Percentiles rank a stretch among this genome's conserved stretches.
Evolutionary conservation across 2,113 vertebrate species (phyloP).

Genomic region (Dendrocopos noguchii): DNA sequence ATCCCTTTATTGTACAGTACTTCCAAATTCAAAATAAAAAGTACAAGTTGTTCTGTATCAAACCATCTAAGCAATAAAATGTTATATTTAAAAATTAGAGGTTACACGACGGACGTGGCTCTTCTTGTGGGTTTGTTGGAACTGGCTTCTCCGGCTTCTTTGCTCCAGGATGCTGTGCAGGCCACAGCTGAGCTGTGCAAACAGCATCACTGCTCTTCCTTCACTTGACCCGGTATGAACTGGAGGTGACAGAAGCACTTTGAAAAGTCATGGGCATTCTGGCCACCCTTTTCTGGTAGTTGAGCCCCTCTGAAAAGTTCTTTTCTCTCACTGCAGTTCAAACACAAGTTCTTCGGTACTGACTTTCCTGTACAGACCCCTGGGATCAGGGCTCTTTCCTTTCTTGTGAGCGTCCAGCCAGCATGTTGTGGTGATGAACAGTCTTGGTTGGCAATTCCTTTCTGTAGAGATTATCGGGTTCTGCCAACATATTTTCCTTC

Average conservation of each 20-base stretch:
- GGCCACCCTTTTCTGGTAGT: neutral
- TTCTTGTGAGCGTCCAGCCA: neutral
- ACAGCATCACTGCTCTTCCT: neutral
- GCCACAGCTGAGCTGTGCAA: too few species aligned
- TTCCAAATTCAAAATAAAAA: constrained; percentile 87
- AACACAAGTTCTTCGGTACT: neutral
- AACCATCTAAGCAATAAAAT: constrained; percentile 98
- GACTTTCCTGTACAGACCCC: neutral
- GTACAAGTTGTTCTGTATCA: constrained; percentile 93
- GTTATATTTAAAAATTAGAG: constrained; percentile 86
- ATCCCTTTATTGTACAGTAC: constrained; percentile 81
- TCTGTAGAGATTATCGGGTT: neutral
- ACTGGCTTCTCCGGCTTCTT: neutral
- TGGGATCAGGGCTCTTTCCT: neutral
- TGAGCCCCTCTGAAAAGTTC: neutral
- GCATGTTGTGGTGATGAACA: neutral
- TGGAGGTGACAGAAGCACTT: neutral
- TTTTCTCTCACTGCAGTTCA: rapidly evolving
- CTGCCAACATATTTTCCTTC: neutral
- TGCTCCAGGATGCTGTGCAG: neutral
- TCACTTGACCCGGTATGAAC: neutral
- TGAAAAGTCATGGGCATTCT: neutral
- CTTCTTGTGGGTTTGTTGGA: constrained; percentile 46
- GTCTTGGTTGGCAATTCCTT: rapidly evolving
- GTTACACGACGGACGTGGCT: constrained; percentile 10